phyloP scores from a whole-genome alignment of 2,888 invertebrate species.

The Electrophaes corylata region DNA sequence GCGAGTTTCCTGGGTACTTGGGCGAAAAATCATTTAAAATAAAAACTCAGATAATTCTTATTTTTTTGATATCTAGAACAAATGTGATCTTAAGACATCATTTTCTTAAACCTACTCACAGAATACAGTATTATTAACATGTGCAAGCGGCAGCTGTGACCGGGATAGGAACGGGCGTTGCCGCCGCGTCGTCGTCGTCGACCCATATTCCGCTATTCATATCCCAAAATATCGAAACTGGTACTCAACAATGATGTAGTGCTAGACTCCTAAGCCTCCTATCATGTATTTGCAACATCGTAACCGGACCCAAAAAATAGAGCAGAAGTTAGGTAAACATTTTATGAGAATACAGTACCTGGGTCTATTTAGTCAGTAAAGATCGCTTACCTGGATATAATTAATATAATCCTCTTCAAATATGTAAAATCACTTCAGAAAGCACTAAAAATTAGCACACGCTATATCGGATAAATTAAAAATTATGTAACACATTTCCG shows the following conservation, averaged over 20 bases:
- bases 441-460: conserved; percentile 45
- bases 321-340: neutral
- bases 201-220: conserved; percentile 77
- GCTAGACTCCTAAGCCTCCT: neutral
- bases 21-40: too few relatives aligned
- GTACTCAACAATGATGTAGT: conserved; percentile 20
- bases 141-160: conserved; percentile 63
- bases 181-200: conserved; percentile 71
- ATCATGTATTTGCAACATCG: too few relatives aligned
- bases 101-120: conserved; percentile 5
- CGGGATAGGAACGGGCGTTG: conserved; percentile 79
- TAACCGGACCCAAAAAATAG: neutral
- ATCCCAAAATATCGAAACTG: conserved; percentile 78
- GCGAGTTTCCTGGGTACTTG: too few relatives aligned
- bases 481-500: conserved; percentile 62
- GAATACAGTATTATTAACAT: conserved; percentile 41
- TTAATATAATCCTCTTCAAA: conserved; percentile 35
- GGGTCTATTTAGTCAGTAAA: neutral
- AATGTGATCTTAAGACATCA: neutral
- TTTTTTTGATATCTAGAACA: too few relatives aligned
- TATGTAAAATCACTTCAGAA: conserved; percentile 34
- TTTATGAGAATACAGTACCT: neutral
- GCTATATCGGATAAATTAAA: conserved; percentile 45
- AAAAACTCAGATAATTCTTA: too few relatives aligned
- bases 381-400: conserved; percentile 23